Percentiles rank a stretch among this genome's conserved stretches.
Evolutionary conservation across 2,113 vertebrate species (phyloP).

Genomic region (Murina feae): DNA sequence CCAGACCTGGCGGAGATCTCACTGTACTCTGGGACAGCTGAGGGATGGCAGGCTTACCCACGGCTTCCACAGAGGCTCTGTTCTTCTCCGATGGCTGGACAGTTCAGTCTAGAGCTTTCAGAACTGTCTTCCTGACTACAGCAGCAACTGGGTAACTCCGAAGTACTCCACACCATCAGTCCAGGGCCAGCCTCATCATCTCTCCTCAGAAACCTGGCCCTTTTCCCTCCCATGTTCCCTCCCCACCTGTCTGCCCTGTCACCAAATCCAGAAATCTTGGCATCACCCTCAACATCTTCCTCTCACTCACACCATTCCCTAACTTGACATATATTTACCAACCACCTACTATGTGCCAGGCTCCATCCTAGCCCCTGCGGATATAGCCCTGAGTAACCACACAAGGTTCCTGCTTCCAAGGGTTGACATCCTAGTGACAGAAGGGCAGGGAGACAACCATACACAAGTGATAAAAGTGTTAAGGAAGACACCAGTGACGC

Average conservation of each 20-base stretch:
- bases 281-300: neutral
- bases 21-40: neutral
- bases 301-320: neutral
- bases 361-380: neutral
- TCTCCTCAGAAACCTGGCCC: neutral
- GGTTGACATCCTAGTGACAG: neutral
- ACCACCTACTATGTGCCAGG: neutral
- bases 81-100: neutral
- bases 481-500: neutral
- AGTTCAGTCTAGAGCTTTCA: neutral
- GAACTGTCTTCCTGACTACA: neutral
- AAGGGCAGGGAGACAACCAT: neutral
- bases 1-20: neutral
- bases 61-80: neutral
- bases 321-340: neutral
- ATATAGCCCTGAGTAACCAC: neutral
- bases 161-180: neutral
- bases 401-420: neutral
- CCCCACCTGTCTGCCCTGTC: neutral
- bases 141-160: neutral
- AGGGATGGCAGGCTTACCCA: accelerated
- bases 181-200: neutral
- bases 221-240: neutral
- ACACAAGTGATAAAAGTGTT: neutral
- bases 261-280: neutral